A percentile compares a stretch with the other conserved stretches of the same genome.
phyloP scores from a whole-genome alignment of 2,113 vertebrate genomes.

The Procavia capensis region DNA sequence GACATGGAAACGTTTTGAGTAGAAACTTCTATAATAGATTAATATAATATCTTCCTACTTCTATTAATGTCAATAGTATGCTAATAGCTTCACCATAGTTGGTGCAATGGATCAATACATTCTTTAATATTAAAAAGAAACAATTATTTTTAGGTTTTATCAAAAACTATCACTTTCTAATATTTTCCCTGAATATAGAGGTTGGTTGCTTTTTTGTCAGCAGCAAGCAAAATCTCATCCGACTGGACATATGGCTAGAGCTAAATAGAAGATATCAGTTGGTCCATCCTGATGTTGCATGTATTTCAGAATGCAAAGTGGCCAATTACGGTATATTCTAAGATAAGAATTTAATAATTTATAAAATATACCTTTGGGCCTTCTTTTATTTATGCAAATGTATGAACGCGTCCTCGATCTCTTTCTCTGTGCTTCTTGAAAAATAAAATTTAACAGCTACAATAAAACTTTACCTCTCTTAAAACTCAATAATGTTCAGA shows the following conservation, averaged over 20 bases:
- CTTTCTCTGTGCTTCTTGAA: neutral
- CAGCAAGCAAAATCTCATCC: neutral
- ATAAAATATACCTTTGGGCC: neutral
- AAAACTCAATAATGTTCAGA: slow-evolving; percentile 11
- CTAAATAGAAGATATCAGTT: neutral
- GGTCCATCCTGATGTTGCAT: neutral
- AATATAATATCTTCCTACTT: neutral
- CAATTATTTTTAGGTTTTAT: neutral
- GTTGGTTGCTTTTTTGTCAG: neutral
- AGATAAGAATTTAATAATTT: neutral
- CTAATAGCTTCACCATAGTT: neutral
- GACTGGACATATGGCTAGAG: neutral
- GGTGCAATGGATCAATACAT: neutral
- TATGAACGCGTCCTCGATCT: neutral
- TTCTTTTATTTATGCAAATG: neutral
- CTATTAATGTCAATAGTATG: neutral
- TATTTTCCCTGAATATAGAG: neutral
- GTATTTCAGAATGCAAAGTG: neutral
- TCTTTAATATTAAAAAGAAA: neutral
- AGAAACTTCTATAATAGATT: neutral
- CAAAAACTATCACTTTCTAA: neutral
- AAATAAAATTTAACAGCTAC: neutral
- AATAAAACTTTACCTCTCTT: neutral
- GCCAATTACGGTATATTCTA: neutral
- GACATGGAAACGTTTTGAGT: neutral